Evolutionary conservation across 1,140 invertebrate genomes (phyloP).

Genomic region (Drosophila parabipectinata): DNA sequence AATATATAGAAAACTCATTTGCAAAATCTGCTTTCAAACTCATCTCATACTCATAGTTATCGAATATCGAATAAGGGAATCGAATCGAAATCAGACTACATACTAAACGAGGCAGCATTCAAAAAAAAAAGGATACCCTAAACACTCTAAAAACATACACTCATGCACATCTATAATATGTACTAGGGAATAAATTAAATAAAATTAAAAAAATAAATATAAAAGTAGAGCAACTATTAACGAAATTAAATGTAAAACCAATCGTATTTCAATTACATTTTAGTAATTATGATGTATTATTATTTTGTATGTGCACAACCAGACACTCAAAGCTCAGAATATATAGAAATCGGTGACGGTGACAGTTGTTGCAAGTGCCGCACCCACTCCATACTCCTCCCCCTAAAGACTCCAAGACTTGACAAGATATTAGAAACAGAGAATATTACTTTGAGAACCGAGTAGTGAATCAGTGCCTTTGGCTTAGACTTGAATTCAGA

Average conservation of each 20-base stretch:
- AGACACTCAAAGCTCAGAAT: slow-evolving; percentile 24
- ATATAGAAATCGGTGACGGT: slow-evolving; percentile 51
- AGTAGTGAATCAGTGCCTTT: slow-evolving; percentile 73
- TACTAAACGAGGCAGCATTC: slow-evolving; percentile 52
- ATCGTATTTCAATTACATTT: slow-evolving; percentile 77
- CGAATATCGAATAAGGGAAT: slow-evolving; percentile 47
- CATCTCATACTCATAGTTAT: slow-evolving; percentile 80
- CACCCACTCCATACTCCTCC: slow-evolving; percentile 46
- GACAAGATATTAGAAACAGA: slow-evolving; percentile 16
- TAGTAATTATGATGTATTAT: slow-evolving; percentile 80
- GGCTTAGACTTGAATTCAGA: slow-evolving; percentile 72
- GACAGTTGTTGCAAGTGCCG: slow-evolving; percentile 39
- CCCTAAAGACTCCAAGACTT: neutral
- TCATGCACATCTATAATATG: slow-evolving; percentile 66
- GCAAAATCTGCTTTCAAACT: slow-evolving; percentile 80
- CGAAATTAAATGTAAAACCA: slow-evolving; percentile 53
- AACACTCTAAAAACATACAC: slow-evolving; percentile 17
- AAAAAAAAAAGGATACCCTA: slow-evolving; percentile 22
- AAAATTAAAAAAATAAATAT: slow-evolving; percentile 35
- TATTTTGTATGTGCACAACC: slow-evolving; percentile 68
- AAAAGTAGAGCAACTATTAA: slow-evolving; percentile 31
- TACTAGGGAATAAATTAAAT: slow-evolving; percentile 62
- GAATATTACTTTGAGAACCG: slow-evolving; percentile 32
- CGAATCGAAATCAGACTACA: slow-evolving; percentile 33
- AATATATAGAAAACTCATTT: slow-evolving; percentile 67